phyloP scores from a whole-genome alignment of 2,888 invertebrate genomes.

The Spodoptera picta region DNA sequence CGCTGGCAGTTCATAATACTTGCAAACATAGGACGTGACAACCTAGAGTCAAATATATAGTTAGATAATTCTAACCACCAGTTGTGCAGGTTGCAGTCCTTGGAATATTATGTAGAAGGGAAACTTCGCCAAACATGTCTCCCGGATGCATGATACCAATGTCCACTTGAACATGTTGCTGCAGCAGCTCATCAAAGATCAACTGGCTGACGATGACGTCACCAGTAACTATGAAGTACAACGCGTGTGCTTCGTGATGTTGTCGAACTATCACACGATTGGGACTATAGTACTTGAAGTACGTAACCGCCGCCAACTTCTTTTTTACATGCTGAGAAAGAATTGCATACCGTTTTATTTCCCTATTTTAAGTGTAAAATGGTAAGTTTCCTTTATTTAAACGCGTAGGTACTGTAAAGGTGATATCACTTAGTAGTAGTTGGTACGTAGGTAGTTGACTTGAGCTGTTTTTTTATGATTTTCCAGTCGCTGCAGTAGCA shows the following conservation, averaged over 20 bases:
- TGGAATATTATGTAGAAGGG: constrained; percentile 89
- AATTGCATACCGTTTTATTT: background rate
- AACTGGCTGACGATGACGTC: constrained; percentile 83
- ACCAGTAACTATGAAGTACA: constrained; percentile 91
- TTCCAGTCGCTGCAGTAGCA: too few relatives aligned
- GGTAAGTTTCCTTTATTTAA: too few relatives aligned
- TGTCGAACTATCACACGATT: constrained; percentile 90
- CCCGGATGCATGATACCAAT: constrained; percentile 87
- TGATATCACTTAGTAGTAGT: too few relatives aligned
- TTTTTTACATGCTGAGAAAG: constrained; percentile 87
- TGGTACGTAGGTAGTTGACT: too few relatives aligned
- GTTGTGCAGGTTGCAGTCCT: constrained; percentile 90
- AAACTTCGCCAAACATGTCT: constrained; percentile 91
- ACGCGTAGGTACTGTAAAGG: too few relatives aligned
- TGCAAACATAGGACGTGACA: too few relatives aligned
- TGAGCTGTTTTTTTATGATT: too few relatives aligned
- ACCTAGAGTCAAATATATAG: too few relatives aligned
- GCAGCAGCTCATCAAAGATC: constrained; percentile 84
- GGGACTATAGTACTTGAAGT: constrained; percentile 89
- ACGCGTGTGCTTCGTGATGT: constrained; percentile 87
- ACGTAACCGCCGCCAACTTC: constrained; percentile 89
- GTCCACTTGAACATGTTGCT: constrained; percentile 80
- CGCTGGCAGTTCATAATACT: too few relatives aligned
- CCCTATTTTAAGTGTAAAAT: too few relatives aligned
- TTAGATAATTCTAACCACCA: constrained; percentile 72